A percentile compares a stretch with the other conserved stretches of the same genome.
Evolutionary conservation across 2,113 vertebrate species (phyloP).

Genomic region (Petromus typicus): DNA sequence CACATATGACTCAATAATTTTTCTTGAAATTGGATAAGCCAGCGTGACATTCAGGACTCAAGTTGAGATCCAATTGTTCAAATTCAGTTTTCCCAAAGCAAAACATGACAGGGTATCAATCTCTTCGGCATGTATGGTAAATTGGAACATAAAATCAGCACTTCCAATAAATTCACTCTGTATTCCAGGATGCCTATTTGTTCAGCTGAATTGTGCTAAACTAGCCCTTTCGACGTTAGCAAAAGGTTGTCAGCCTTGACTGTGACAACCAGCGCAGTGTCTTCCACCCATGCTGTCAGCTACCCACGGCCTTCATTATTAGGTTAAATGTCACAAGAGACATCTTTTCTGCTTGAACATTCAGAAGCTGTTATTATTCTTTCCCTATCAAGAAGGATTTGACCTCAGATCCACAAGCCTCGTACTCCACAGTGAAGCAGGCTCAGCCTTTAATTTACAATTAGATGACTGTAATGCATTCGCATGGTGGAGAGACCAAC

Average conservation of each 20-base stretch:
- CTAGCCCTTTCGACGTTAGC: neutral
- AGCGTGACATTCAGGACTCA: conserved; percentile 35
- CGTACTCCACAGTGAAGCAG: neutral
- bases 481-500: neutral
- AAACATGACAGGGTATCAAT: conserved; percentile 63
- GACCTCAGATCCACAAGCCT: conserved; percentile 61
- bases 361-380: conserved; percentile 70
- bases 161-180: conserved; percentile 50
- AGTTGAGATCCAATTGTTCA: conserved; percentile 54
- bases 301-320: conserved; percentile 61
- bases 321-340: conserved; percentile 72
- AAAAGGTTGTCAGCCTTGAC: conserved; percentile 39
- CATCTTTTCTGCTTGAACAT: conserved; percentile 62
- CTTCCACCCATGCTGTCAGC: conserved; percentile 17
- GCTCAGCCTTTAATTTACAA: conserved; percentile 63
- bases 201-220: conserved; percentile 45
- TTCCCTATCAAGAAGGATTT: conserved; percentile 59
- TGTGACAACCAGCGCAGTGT: conserved; percentile 31
- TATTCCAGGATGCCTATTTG: neutral
- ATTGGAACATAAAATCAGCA: conserved; percentile 61
- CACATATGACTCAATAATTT: conserved; percentile 69
- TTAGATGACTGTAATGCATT: conserved; percentile 42
- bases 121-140: conserved; percentile 38
- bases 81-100: conserved; percentile 66
- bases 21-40: conserved; percentile 75